Evolutionary conservation across 1,140 invertebrate genomes (phyloP).

Genomic region (Andrena cerasifolii): DNA sequence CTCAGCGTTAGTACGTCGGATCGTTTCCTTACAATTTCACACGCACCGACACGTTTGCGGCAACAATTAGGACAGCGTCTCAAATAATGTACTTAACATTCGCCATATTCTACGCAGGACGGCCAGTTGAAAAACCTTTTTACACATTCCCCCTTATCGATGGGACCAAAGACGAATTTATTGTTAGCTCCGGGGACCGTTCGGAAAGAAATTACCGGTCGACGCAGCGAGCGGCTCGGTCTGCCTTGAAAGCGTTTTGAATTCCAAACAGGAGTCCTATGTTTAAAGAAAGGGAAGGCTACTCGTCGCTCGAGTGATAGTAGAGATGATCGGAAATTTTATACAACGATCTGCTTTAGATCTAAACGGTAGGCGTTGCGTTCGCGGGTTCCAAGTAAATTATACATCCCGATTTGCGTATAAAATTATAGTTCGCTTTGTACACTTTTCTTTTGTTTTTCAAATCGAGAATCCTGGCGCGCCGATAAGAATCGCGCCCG

Average conservation of each 20-base stretch:
- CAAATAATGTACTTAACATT: conserved; percentile 49
- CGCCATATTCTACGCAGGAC: conserved; percentile 56
- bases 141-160: conserved; percentile 37
- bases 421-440: conserved; percentile 55
- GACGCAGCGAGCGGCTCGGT: not conserved
- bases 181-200: conserved; percentile 14
- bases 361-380: conserved; percentile 13
- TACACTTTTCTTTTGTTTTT: conserved; percentile 34
- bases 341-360: conserved; percentile 30
- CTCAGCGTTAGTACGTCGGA: conserved; percentile 15
- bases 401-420: conserved; percentile 49
- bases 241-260: not conserved
- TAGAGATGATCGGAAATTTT: conserved; percentile 33
- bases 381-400: conserved; percentile 41
- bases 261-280: not conserved
- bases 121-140: conserved; percentile 53
- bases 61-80: conserved; percentile 35
- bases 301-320: conserved; percentile 1
- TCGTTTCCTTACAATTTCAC: conserved; percentile 40
- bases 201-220: conserved; percentile 25
- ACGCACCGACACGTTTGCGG: conserved; percentile 30
- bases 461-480: conserved; percentile 19
- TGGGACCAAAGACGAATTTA: conserved; percentile 19
- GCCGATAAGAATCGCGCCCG: not conserved
- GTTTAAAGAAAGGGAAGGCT: not conserved